Conservation (phyloP, 2,113 vertebrate genomes). For the Myotis davidii region DNA sequence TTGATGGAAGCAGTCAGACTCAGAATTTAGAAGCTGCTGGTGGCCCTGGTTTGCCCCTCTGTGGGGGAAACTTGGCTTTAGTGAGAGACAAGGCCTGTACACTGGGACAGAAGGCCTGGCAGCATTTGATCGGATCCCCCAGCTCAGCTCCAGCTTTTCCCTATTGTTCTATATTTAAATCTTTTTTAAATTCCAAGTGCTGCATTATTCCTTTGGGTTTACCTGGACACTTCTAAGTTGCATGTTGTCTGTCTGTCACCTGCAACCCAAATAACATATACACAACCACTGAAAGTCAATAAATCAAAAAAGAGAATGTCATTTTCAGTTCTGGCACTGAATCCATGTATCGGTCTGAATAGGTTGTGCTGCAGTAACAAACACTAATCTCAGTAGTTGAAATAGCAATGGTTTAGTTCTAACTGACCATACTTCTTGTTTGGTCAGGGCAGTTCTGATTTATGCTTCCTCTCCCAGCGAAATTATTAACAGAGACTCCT, state of each 20-base stretch:
- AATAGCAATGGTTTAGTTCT: background rate
- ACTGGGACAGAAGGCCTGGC: background rate
- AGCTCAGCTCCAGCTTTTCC: background rate
- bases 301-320: background rate
- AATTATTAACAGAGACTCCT: background rate
- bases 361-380: background rate
- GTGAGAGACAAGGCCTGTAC: background rate
- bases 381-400: background rate
- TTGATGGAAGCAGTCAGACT: background rate
- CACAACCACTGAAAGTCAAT: background rate
- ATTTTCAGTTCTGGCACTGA: background rate
- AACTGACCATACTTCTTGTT: background rate
- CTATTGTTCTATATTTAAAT: background rate
- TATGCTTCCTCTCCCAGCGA: background rate
- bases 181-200: background rate
- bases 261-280: background rate
- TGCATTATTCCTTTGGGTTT: constrained; percentile 19
- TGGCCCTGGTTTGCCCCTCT: background rate
- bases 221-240: background rate
- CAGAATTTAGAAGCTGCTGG: background rate
- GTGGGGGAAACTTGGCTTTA: background rate
- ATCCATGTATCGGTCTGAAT: background rate
- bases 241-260: background rate
- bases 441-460: background rate
- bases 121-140: background rate